phyloP scores from a whole-genome alignment of 30 jellyfish, hydroid and myxozoan species.

The Chrysaora quinquecirrha region DNA sequence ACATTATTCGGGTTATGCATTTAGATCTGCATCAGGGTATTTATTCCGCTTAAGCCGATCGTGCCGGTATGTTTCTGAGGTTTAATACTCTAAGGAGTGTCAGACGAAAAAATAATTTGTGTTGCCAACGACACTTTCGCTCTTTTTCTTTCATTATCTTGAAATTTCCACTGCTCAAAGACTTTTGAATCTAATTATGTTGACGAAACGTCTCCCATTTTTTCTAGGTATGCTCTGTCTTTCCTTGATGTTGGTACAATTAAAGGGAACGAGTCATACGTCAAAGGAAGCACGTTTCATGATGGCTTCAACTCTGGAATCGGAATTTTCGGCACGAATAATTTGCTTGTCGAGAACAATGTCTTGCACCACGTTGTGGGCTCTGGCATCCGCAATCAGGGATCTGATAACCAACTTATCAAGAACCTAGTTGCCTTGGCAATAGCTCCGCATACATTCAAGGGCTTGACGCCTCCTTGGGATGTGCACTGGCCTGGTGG shows the following conservation, averaged over 20 bases:
- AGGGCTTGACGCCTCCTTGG: conserved; percentile 45
- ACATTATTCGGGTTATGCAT: too few species aligned
- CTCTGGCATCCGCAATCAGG: conserved; percentile 78
- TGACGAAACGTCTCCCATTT: too few species aligned
- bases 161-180: too few species aligned
- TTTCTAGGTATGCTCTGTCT: conserved; percentile 71
- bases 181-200: too few species aligned
- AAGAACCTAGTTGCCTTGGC: conserved; percentile 72
- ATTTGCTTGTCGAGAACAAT: conserved; percentile 74
- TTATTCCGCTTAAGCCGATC: too few species aligned
- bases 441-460: conserved; percentile 61
- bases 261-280: conserved; percentile 78
- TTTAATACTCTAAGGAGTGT: too few species aligned
- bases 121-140: too few species aligned
- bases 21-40: too few species aligned
- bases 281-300: conserved; percentile 70
- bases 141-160: too few species aligned
- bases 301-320: conserved; percentile 85
- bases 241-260: conserved; percentile 62
- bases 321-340: conserved; percentile 87
- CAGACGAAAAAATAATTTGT: too few species aligned
- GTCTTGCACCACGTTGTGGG: conserved; percentile 86
- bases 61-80: too few species aligned
- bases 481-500: conserved; percentile 96
- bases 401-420: conserved; percentile 70